Conservation (phyloP, 2,797 vertebrate species). For the Micrastur ruficollis region DNA sequence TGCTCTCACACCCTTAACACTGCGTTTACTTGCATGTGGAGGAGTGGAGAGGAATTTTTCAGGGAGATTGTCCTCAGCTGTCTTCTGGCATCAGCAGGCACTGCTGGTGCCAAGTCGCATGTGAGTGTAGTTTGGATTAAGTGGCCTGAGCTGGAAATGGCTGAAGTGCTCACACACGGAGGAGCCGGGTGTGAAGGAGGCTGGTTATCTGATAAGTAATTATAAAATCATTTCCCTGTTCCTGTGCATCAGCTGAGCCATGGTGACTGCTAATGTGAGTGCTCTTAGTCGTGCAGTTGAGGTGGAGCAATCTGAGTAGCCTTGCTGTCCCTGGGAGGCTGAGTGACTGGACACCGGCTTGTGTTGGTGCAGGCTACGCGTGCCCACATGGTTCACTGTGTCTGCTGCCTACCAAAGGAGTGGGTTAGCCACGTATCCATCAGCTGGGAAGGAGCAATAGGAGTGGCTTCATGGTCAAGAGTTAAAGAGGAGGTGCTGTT, state of each 20-base stretch:
- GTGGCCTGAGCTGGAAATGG: neutral
- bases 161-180: neutral
- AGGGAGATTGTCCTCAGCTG: neutral
- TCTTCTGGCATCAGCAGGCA: neutral
- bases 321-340: neutral
- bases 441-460: neutral
- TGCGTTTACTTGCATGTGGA: neutral
- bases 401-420: neutral
- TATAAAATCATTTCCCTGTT: constrained; percentile 24
- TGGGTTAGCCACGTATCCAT: neutral
- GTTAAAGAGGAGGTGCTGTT: neutral
- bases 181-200: neutral
- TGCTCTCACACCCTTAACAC: neutral
- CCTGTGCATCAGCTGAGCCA: accelerated
- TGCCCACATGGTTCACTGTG: accelerated
- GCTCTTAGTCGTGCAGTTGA: accelerated
- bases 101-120: neutral
- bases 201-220: constrained; percentile 22
- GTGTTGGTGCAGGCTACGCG: accelerated
- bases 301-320: neutral
- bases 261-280: neutral
- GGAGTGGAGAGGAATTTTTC: neutral
- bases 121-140: neutral
- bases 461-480: neutral
- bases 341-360: accelerated